Base-by-base conservation (phyloP, 2,888 invertebrate species). In the Lamellibrachia satsuma region DNA sequence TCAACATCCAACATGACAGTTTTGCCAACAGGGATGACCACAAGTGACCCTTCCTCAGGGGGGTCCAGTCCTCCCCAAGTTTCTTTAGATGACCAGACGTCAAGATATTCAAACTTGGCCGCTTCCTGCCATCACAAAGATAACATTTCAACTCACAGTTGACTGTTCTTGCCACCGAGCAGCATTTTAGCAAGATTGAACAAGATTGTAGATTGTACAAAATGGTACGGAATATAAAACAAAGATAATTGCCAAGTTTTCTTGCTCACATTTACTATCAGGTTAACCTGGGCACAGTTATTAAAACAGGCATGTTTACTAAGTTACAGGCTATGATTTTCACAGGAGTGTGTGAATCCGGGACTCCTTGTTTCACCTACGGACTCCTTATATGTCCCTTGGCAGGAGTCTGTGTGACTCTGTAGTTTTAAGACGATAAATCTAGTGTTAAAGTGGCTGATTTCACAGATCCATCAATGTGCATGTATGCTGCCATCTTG, bases 1-100 rank as follows among this genome's bases (percentile, higher is more conserved):
- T 94, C 93, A 22, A 52, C 52, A 75, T 93, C 96, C 92, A 96
- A 94, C 9, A 96, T 93, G 15, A 96, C 93, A 3, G 94, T 95
- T 94, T 95, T 95, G 7, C 95, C 95, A 11, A 93, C 92, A 3
- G 95, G 94, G 11, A 96, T 95, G 7, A 96, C 94, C 15, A 96
- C 95, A 92, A 96, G 94, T 92, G 95, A 95, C 7, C 96, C 96
- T 15, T 94, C 95, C 52, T 93, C 94, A 6, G 96, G 96, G 15
- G 90, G 90, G 7, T 11, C 90, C 3, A 91, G 27, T 9, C 95
- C 95, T 92, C 95, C 96, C 96, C 96, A 96, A 8, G 96, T 95
- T 92, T 91, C 95, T 4, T 52, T 92, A 9, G 95, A 96, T 1
- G 96, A 96, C 96, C 96, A 96, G 15, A 95, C 95, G 93, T 96